phyloP scores from a whole-genome alignment of 1,140 invertebrate species.

The Piezodorus guildinii region DNA sequence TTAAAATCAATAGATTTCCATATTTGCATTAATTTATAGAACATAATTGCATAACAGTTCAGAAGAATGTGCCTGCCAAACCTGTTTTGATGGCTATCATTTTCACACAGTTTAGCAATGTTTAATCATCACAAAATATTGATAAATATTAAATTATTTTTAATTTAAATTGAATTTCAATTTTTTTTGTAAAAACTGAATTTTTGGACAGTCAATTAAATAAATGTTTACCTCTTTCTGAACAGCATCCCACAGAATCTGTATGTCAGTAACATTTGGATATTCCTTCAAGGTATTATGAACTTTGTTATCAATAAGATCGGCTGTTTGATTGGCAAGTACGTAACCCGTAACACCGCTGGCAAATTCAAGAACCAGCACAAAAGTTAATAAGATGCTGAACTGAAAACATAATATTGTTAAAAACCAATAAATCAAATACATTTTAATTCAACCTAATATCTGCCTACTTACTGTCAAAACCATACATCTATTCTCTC shows the following conservation, averaged over 20 bases:
- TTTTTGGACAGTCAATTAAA: not conserved
- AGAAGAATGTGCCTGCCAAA: no score
- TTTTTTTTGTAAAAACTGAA: no score
- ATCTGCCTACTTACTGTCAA: conserved; percentile 48
- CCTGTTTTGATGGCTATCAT: not conserved
- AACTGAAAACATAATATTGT: conserved; percentile 45
- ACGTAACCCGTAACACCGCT: conserved; percentile 74
- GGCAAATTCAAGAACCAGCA: conserved; percentile 72
- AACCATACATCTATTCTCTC: conserved; percentile 70
- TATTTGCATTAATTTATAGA: no score
- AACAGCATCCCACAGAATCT: conserved; percentile 49
- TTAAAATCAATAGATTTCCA: no score
- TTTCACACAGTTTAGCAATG: not conserved
- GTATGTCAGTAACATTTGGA: conserved; percentile 37
- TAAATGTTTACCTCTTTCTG: conserved; percentile 40
- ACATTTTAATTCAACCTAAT: not conserved
- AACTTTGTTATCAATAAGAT: conserved; percentile 48
- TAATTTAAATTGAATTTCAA: not conserved
- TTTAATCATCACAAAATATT: not conserved
- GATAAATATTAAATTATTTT: not conserved
- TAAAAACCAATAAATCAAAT: not conserved
- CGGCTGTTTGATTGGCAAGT: conserved; percentile 53
- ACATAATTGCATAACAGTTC: no score
- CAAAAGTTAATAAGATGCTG: conserved; percentile 61
- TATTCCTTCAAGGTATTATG: conserved; percentile 59